Conservation (phyloP, 2,113 vertebrate species). For the Scolopax mira region DNA sequence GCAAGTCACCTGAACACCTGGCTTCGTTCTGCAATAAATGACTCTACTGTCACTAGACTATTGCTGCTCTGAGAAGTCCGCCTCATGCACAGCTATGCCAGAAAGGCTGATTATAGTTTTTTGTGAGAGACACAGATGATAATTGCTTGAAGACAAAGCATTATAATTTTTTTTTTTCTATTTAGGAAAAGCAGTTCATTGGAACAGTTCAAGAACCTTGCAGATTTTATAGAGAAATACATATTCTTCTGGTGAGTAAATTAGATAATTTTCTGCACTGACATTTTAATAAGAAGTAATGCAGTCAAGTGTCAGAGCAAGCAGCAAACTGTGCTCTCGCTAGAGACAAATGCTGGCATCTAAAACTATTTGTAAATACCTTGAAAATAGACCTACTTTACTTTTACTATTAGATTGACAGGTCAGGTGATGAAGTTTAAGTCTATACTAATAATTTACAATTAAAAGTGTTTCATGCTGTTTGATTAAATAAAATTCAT, state of each 20-base stretch:
- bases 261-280: not conserved
- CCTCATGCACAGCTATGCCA: not conserved
- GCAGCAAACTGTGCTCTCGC: not conserved
- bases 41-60: not conserved
- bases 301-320: not conserved
- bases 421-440: not conserved
- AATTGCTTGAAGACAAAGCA: not conserved
- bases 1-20: not conserved
- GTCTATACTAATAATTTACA: not conserved
- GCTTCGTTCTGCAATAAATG: not conserved
- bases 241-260: not conserved
- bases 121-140: not conserved
- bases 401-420: not conserved
- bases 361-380: not conserved
- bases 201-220: not conserved
- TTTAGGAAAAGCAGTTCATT: not conserved
- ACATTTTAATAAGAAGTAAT: not conserved
- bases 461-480: not conserved
- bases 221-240: not conserved
- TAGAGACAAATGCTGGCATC: not conserved
- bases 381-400: not conserved
- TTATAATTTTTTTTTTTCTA: not conserved
- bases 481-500: not conserved
- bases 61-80: not conserved
- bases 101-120: not conserved